Evolutionary conservation across 2,113 vertebrate genomes (phyloP).

Genomic region (Pyxicephalus adspersus): DNA sequence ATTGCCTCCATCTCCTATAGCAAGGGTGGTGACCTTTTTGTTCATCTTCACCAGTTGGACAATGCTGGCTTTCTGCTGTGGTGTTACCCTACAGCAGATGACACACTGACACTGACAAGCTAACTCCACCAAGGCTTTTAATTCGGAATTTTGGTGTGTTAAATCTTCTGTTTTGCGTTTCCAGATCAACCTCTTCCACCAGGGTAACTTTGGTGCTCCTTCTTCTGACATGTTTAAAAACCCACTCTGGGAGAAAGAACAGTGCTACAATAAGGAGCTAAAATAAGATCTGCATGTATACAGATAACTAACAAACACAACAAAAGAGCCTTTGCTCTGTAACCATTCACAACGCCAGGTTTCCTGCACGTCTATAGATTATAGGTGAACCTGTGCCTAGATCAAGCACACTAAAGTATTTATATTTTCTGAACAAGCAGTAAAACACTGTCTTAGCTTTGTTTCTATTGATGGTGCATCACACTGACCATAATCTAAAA

Average conservation of each 20-base stretch:
- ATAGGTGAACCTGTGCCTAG: no score
- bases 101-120: constrained; percentile 83
- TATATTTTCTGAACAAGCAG: no score
- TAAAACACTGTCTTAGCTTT: no score
- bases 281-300: neutral
- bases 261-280: no score
- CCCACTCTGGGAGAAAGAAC: neutral
- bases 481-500: no score
- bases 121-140: constrained; percentile 77
- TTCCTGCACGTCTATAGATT: no score
- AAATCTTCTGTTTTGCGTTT: neutral
- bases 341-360: no score
- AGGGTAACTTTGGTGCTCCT: neutral
- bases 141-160: constrained; percentile 62
- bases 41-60: constrained; percentile 84
- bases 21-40: constrained; percentile 78
- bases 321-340: no score
- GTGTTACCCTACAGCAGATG: constrained; percentile 91
- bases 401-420: no score
- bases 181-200: constrained; percentile 15
- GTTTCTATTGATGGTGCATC: no score
- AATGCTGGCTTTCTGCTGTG: constrained; percentile 87
- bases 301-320: neutral
- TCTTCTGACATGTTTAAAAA: neutral
- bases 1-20: constrained; percentile 90